Evolutionary conservation across 2,888 invertebrate species (phyloP), one percentile per base, ranked within the genome.

Genomic region (Cosmorhoe ocellata): DNA sequence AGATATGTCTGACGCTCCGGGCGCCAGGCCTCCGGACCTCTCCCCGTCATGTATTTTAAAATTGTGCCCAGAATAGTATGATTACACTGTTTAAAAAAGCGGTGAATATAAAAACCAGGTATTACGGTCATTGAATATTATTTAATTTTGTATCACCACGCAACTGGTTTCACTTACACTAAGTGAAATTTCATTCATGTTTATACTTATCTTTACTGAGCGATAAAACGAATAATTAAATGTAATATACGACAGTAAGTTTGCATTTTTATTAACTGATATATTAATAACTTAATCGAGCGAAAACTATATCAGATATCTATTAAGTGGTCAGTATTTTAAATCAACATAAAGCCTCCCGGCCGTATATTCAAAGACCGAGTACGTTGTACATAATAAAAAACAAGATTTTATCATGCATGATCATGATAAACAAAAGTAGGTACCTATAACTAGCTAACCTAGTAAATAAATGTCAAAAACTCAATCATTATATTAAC

Each of bases 151-250:
- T 49, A 28, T 30, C 14, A 14, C 28, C 22, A 22, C 14, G 27
- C 5, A 14, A 54, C 56, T 38, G 49, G 58, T 54, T 56, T 46
- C 27, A 34, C 39, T 28, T 41, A 40, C 33, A 27, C 42, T 56
- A 47, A 74, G 74, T 74, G 75, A 75, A 74, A 74, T 67, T 74
- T 68, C 51, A 64, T 69, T 67, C 66, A 67, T 64, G 60, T 58
- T 32, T 59, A n/a, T 59, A 49, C 59, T 67, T 61, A 64, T 58
- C 56, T 56, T 59, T 56, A 61, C 67, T 63, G 61, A 61, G 51
- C 57, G 51, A 58, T 61, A 59, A 61, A 59, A 59, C 33, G 51
- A 64, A 56, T 65, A 69, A 74, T 69, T 69, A 64, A 71, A 67
- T 64, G 56, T 58, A 63, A 58, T 57, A 58, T 61, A 47, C 43